These are phyloP conservation scores for Dendrolimus pini DNA, from an alignment of 2,888 invertebrate genomes.

Conservation along the genomic window DNA sequence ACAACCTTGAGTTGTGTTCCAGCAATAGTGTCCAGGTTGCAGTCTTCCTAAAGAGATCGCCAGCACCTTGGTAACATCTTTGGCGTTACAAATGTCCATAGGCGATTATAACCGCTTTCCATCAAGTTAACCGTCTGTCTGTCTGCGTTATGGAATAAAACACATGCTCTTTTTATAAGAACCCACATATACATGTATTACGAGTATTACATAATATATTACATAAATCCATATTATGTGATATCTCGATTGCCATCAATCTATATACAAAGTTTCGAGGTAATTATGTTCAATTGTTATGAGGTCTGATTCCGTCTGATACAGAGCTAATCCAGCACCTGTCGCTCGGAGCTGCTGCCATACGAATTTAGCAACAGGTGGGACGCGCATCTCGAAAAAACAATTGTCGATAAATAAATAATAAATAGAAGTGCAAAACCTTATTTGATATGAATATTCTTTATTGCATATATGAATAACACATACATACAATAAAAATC, in stretches of 20 bases:
- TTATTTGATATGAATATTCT: neutral
- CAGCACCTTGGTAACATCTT: too few relatives aligned
- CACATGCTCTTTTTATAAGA: too few relatives aligned
- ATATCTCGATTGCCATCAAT: neutral
- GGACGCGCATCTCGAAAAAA: slow-evolving; percentile 10
- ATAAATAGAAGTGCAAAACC: too few relatives aligned
- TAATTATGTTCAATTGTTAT: neutral
- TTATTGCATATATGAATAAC: neutral
- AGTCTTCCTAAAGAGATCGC: too few relatives aligned
- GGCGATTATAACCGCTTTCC: too few relatives aligned
- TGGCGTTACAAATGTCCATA: too few relatives aligned
- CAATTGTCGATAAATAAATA: slow-evolving; percentile 10
- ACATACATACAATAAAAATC: neutral
- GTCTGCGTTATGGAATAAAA: too few relatives aligned
- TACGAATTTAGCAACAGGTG: slow-evolving; percentile 23
- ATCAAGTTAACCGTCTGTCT: too few relatives aligned
- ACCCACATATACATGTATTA: too few relatives aligned
- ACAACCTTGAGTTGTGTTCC: too few relatives aligned
- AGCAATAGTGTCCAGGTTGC: too few relatives aligned
- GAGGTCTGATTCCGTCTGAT: slow-evolving; percentile 7
- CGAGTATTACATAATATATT: too few relatives aligned
- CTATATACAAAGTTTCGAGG: neutral
- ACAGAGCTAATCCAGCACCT: slow-evolving; percentile 33
- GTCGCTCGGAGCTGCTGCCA: slow-evolving; percentile 51
- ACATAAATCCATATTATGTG: neutral